Evolutionary conservation across 53 echinoderm and acorn worm genomes (phyloP), one percentile per base, ranked within the genome.

Genomic region (Crossaster papposus): DNA sequence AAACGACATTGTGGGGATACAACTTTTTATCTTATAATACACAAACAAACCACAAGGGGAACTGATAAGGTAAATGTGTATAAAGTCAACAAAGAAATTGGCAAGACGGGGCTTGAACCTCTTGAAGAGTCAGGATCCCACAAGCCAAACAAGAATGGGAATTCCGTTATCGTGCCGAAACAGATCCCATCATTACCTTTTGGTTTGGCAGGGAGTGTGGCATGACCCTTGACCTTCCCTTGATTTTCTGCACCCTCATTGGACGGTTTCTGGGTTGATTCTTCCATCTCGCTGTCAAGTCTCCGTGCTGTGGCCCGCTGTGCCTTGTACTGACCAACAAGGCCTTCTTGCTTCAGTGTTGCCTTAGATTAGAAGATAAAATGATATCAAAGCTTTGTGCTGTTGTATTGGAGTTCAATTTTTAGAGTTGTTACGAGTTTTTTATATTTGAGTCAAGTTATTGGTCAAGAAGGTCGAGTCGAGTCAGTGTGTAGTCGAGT

Each of bases 331-430:
- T 89, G 93, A 52, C 86, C 88, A 31, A 99, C 92, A 22, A 96
- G 81, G 37, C 99, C 99, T 81, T 99, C 99, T 72, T 99, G 99
- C 72, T 92, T 93, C 64, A 99, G 50, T 13, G 99, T 99, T 29
- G 94, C 91, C 99, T 97, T 53, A 9, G 55, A 58, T 37, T 22
- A 81, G 29, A 38, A 17, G 71, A 65, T 8, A 70, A 18, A 79
- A 79, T 7, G n/a, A n/a, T n/a, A n/a, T n/a, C n/a, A n/a, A n/a
- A n/a, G n/a, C n/a, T n/a, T n/a, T n/a, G n/a, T n/a, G n/a, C n/a
- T n/a, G n/a, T n/a, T n/a, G n/a, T n/a, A n/a, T n/a, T n/a, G n/a
- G n/a, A n/a, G n/a, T n/a, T n/a, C n/a, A n/a, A n/a, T n/a, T n/a
- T n/a, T n/a, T n/a, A n/a, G n/a, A n/a, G n/a, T n/a, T n/a, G n/a